Percentiles rank a stretch among this genome's conserved stretches.
These are phyloP conservation scores for Drosophila meridiana DNA, from an alignment of 2,888 invertebrate species.

Conservation along the genomic window DNA sequence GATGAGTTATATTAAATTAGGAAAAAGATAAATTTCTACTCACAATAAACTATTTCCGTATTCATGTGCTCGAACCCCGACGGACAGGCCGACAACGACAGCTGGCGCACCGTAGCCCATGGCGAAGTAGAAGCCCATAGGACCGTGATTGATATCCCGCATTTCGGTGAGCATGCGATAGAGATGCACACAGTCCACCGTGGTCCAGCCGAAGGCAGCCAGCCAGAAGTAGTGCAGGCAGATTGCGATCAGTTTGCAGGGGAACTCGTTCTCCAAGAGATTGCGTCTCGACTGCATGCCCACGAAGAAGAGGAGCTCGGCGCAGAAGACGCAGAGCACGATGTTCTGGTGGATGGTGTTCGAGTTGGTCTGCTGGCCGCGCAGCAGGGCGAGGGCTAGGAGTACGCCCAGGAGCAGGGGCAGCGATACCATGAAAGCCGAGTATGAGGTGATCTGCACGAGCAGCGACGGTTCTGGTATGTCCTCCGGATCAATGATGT, in stretches of 20 bases:
- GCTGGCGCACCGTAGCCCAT: constrained; percentile 97
- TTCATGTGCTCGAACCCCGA: constrained; percentile 96
- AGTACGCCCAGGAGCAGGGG: constrained; percentile 92
- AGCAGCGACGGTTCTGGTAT: constrained; percentile 94
- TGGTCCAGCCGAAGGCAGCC: constrained; percentile 95
- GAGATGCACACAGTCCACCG: constrained; percentile 96
- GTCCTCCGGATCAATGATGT: constrained; percentile 95
- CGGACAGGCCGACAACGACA: constrained; percentile 94
- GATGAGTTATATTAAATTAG: neutral
- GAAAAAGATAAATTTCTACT: constrained; percentile 85
- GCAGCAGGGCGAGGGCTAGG: constrained; percentile 91
- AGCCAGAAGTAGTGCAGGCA: constrained; percentile 97
- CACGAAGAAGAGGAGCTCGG: constrained; percentile 93
- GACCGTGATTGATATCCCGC: constrained; percentile 97
- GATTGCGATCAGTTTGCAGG: constrained; percentile 95
- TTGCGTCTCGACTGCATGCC: constrained; percentile 93
- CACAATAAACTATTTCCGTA: constrained; percentile 97
- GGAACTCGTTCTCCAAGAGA: constrained; percentile 94
- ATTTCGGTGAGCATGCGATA: constrained; percentile 97
- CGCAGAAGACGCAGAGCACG: constrained; percentile 94
- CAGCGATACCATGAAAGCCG: constrained; percentile 93
- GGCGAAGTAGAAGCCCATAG: constrained; percentile 96
- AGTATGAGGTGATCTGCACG: constrained; percentile 95
- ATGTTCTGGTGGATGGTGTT: constrained; percentile 97
- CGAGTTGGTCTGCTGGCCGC: constrained; percentile 95